Conservation (phyloP, 2,888 invertebrate genomes). For the Mayetiola destructor region DNA sequence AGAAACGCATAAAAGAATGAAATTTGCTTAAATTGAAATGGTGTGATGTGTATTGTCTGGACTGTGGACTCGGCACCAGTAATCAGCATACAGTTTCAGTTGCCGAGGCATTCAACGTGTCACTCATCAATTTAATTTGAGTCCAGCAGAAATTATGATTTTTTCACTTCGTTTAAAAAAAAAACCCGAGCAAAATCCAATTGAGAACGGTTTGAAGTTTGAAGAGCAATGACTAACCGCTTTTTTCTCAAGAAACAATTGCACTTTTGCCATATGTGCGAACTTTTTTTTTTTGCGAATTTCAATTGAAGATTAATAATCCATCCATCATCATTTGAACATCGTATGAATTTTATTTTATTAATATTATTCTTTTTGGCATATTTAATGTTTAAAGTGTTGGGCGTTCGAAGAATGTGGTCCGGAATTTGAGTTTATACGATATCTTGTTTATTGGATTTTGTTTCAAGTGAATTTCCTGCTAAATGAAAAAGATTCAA, state of each 20-base stretch:
- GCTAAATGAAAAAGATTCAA: background rate
- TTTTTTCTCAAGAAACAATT: background rate
- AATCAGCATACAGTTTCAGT: background rate
- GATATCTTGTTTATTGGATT: no score
- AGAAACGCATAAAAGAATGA: background rate
- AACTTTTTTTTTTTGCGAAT: background rate
- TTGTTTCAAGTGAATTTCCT: no score
- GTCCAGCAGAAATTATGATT: background rate
- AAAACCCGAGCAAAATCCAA: background rate
- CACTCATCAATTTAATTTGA: background rate
- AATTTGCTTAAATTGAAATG: background rate
- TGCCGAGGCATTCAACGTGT: background rate
- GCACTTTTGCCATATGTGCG: background rate
- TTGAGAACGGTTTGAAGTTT: background rate
- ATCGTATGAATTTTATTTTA: background rate
- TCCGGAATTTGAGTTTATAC: no score
- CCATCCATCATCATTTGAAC: constrained; percentile 9
- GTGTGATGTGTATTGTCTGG: no score
- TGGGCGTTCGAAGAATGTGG: no score
- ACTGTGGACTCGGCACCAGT: no score
- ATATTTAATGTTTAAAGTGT: no score
- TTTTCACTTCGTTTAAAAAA: no score
- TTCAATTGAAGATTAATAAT: constrained; percentile 8
- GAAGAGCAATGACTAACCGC: background rate
- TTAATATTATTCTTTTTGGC: background rate